Conservation (phyloP, 2,113 vertebrate genomes). For the Ranitomeya variabilis region DNA sequence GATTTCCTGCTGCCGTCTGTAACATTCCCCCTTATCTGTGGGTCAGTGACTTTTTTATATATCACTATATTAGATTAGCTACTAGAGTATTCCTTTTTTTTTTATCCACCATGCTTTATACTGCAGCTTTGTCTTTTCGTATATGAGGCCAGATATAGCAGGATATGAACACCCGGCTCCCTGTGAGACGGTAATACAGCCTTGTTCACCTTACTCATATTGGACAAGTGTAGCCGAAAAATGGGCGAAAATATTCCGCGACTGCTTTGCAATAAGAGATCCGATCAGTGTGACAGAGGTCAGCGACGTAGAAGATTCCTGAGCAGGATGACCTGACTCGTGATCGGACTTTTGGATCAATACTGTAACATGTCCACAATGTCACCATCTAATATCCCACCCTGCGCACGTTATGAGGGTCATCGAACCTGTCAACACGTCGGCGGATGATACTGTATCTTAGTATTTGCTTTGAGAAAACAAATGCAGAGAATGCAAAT, state of each 20-base stretch:
- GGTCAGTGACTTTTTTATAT: too few relatives aligned
- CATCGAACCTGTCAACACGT: background rate
- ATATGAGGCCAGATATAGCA: background rate
- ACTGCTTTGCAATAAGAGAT: background rate
- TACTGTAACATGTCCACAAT: background rate
- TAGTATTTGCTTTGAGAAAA: background rate
- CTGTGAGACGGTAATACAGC: too few relatives aligned
- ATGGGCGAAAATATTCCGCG: background rate
- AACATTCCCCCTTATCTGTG: background rate
- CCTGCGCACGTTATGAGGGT: background rate
- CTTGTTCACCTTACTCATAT: too few relatives aligned
- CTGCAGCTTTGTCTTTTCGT: background rate
- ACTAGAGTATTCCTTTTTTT: background rate
- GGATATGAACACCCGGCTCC: background rate
- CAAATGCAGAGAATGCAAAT: too few relatives aligned
- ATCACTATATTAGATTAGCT: too few relatives aligned
- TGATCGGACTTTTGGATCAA: background rate
- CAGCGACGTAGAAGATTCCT: background rate
- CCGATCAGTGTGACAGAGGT: background rate
- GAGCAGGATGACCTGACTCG: background rate
- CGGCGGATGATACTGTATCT: background rate
- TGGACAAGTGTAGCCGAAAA: background rate
- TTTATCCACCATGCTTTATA: background rate
- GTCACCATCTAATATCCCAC: background rate
- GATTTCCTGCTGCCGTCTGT: background rate